Conservation (phyloP, 2,888 invertebrate genomes). For the Drosophila crucigera region DNA sequence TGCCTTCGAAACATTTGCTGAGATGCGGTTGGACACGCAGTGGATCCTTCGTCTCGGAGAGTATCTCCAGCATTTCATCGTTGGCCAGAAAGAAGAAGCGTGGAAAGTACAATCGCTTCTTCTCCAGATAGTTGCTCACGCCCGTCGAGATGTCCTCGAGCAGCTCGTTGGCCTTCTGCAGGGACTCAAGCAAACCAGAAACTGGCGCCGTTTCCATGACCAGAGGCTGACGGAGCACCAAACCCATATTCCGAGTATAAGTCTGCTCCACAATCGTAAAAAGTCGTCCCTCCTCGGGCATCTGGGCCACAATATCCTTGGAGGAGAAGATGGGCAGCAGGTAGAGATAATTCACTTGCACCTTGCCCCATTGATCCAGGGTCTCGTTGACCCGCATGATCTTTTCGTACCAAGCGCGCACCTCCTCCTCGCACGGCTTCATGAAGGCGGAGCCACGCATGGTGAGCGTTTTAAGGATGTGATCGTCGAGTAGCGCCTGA, state of each 20-base stretch:
- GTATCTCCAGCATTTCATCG: slow-evolving; percentile 90
- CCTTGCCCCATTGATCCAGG: slow-evolving; percentile 88
- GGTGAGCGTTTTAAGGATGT: slow-evolving; percentile 89
- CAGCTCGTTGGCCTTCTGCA: slow-evolving; percentile 87
- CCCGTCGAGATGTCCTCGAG: slow-evolving; percentile 88
- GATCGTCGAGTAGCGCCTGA: slow-evolving; percentile 88
- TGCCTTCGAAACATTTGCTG: slow-evolving; percentile 90
- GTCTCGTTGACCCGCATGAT: slow-evolving; percentile 87
- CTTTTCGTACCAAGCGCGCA: slow-evolving; percentile 87
- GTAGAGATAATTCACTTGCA: slow-evolving; percentile 89
- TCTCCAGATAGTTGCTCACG: slow-evolving; percentile 88
- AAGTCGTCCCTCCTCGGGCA: slow-evolving; percentile 88
- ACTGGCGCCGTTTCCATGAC: slow-evolving; percentile 87
- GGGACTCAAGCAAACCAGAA: slow-evolving; percentile 89
- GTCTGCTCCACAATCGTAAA: slow-evolving; percentile 86
- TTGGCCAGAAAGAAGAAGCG: slow-evolving; percentile 92
- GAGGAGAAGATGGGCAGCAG: slow-evolving; percentile 89
- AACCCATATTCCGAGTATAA: slow-evolving; percentile 85
- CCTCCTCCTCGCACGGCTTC: slow-evolving; percentile 87
- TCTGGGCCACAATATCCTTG: slow-evolving; percentile 88
- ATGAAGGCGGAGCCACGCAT: slow-evolving; percentile 91
- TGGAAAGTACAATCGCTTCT: slow-evolving; percentile 89
- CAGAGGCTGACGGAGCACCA: slow-evolving; percentile 81
- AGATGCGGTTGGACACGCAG: slow-evolving; percentile 88
- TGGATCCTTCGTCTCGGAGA: slow-evolving; percentile 89